These are phyloP conservation scores for Galleria mellonella DNA, from an alignment of 1,140 invertebrate genomes.

Conservation along the genomic window DNA sequence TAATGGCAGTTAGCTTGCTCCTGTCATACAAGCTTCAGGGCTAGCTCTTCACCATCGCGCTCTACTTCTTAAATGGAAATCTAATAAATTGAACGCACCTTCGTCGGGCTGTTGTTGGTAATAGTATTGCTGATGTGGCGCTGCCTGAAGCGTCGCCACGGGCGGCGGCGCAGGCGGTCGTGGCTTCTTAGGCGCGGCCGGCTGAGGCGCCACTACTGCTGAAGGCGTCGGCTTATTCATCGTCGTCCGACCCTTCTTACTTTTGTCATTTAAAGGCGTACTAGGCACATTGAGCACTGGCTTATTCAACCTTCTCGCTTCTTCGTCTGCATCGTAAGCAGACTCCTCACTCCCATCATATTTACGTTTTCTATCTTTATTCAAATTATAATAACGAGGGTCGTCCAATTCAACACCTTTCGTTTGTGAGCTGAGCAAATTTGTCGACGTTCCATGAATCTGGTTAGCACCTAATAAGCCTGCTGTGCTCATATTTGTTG, in stretches of 20 bases:
- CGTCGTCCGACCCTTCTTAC: constrained; percentile 51
- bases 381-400: constrained; percentile 82
- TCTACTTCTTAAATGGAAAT: constrained; percentile 74
- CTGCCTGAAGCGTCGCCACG: constrained; percentile 59
- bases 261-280: constrained; percentile 64
- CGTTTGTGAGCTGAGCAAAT: constrained; percentile 47
- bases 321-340: constrained; percentile 79
- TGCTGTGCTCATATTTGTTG: constrained; percentile 45
- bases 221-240: constrained; percentile 42
- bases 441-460: constrained; percentile 40
- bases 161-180: constrained; percentile 63
- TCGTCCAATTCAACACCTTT: constrained; percentile 76
- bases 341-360: constrained; percentile 80
- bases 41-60: constrained; percentile 75
- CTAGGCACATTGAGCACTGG: constrained; percentile 74
- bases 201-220: constrained; percentile 49
- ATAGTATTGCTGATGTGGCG: constrained; percentile 72
- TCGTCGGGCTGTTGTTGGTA: constrained; percentile 73
- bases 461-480: constrained; percentile 49
- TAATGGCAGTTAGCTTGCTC: constrained; percentile 65
- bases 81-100: constrained; percentile 75
- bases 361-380: constrained; percentile 81
- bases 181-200: constrained; percentile 69
- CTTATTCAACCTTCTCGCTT: constrained; percentile 63
- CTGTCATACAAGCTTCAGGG: constrained; percentile 75